Evolutionary conservation across 1,140 invertebrate species (phyloP).

Genomic region (Musca domestica): DNA sequence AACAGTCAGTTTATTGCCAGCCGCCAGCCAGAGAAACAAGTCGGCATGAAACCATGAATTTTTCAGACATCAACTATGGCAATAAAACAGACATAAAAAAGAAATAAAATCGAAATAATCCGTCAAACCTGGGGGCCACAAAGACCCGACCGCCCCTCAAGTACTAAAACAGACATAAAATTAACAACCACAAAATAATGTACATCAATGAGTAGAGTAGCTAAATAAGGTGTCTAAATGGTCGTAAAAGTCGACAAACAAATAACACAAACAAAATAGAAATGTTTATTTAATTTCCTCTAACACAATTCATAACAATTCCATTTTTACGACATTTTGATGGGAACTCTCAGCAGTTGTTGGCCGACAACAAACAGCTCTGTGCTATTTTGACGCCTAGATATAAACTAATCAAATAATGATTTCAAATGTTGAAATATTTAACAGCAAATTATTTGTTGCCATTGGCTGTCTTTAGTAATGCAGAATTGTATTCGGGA

Average conservation of each 20-base stretch:
- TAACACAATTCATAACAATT: conserved; percentile 12
- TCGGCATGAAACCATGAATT: conserved; percentile 3
- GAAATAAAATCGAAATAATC: neutral
- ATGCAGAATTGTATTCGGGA: too few relatives aligned
- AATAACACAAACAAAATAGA: conserved; percentile 3
- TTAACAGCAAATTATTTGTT: too few relatives aligned
- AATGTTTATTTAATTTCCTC: conserved; percentile 9
- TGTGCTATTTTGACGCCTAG: too few relatives aligned
- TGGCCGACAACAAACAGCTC: too few relatives aligned
- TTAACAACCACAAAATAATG: neutral
- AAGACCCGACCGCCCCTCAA: neutral
- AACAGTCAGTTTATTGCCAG: conserved; percentile 2
- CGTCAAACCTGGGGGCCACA: neutral
- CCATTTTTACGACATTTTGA: conserved; percentile 18
- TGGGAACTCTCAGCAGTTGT: conserved; percentile 5
- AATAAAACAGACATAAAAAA: conserved; percentile 16
- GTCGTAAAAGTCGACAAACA: conserved; percentile 5
- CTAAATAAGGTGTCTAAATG: conserved; percentile 19
- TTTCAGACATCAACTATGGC: conserved; percentile 8
- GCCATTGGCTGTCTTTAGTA: too few relatives aligned
- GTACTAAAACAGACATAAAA: neutral
- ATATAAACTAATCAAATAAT: too few relatives aligned
- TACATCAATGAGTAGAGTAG: neutral
- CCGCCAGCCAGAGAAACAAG: neutral
- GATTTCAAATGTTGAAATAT: too few relatives aligned